These are phyloP conservation scores for Pristionchus exspectatus DNA, from an alignment of 2,888 invertebrate genomes.

Conservation along the genomic window DNA sequence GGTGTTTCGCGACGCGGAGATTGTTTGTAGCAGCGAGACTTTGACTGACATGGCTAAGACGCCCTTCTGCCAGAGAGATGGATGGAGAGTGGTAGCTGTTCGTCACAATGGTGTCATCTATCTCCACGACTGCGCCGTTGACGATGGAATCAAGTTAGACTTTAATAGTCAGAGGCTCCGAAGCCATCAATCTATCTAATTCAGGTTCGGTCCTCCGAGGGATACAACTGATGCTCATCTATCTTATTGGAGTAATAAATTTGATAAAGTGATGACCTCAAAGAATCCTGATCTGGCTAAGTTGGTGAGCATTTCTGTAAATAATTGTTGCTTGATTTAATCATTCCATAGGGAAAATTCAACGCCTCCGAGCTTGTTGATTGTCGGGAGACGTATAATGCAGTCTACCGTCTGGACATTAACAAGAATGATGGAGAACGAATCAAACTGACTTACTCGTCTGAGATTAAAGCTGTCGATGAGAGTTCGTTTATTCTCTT, in stretches of 20 bases:
- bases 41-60: slow-evolving; percentile 69
- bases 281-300: background rate
- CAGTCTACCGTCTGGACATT: background rate
- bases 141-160: background rate
- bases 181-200: too few relatives aligned
- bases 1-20: slow-evolving; percentile 65
- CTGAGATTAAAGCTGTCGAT: slow-evolving; percentile 66
- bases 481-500: slow-evolving; percentile 50
- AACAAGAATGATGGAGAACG: background rate
- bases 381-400: slow-evolving; percentile 24
- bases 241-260: slow-evolving; percentile 23
- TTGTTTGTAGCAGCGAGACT: slow-evolving; percentile 74
- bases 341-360: background rate
- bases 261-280: background rate
- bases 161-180: too few relatives aligned
- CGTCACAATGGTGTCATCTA: slow-evolving; percentile 81
- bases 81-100: slow-evolving; percentile 86
- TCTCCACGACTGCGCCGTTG: background rate
- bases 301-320: background rate
- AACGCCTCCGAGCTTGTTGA: background rate
- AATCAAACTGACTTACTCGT: slow-evolving; percentile 55
- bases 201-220: background rate
- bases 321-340: background rate
- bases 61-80: slow-evolving; percentile 61
- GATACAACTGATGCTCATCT: background rate